Evolutionary conservation across 2,888 invertebrate genomes (phyloP), one percentile per base, ranked within the genome.

Genomic region (Sarcophaga caerulescens): DNA sequence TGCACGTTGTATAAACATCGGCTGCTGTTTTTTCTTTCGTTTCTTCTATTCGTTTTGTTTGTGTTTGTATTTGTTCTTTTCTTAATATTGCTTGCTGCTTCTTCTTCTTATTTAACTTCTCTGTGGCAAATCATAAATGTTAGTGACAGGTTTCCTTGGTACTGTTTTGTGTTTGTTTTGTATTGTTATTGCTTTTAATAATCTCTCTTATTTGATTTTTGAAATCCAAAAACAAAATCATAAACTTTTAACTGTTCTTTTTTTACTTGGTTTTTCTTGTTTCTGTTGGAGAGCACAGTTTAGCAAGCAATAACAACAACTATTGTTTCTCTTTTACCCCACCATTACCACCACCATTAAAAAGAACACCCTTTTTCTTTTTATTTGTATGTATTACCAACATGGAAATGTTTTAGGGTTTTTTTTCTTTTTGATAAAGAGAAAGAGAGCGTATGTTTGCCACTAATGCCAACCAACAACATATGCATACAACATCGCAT

Each of bases 81-180:
- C 19, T 81, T 62, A 47, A 4, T 47, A 47, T 47, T 47, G 47
- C 35, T 35, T 45, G 21, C 60, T 47, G 19, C 25, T 69, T 47
- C 14, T 47, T 47, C 14, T 47, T 47, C 47, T 47, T 47, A 47
- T 47, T 47, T 47, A 52, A 25, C 57, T 74, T 47, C 52, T 52
- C 35, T 69, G n/a, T 70, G 4, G 44, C 25, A 57, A 2, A 19
- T n/a, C 35, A 68, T 52, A 80, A 81, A 71, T 82, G 82, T 73
- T 71, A 63, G 82, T 85, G 79, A 82, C 76, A 73, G 21, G 60
- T 82, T 85, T 73, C 71, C 60, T 73, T 79, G 52, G 17, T 52
- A 19, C 66, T 77, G 70, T 47, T 73, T 65, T 70, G 23, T 25
- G 47, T 70, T 70, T 14, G 65, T 66, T 21, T 44, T 63, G 5